Evolutionary conservation across 1,140 invertebrate genomes (phyloP).

Genomic region (Mesaphorura yosii): DNA sequence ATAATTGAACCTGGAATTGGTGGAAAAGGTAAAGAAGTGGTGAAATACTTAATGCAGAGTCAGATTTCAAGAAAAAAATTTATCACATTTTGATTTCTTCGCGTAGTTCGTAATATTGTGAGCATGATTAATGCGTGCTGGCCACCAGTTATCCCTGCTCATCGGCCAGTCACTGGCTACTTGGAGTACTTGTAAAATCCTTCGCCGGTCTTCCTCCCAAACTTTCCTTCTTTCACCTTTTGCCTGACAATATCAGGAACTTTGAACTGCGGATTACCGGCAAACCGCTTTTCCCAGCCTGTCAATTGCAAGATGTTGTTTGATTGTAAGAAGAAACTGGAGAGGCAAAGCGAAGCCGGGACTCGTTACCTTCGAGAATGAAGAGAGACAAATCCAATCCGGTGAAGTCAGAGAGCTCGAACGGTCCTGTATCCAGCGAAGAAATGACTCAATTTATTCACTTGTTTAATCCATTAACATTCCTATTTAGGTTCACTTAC

Average conservation of each 20-base stretch:
- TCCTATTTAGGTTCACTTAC: not conserved
- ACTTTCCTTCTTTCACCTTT: conserved; percentile 64
- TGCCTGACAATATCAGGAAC: conserved; percentile 54
- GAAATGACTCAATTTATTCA: not conserved
- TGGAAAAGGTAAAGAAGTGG: too few relatives aligned
- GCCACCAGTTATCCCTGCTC: too few relatives aligned
- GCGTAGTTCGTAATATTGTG: too few relatives aligned
- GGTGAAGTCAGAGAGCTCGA: conserved; percentile 67
- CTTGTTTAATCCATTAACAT: not conserved
- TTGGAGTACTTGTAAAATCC: conserved; percentile 66
- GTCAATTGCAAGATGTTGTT: too few relatives aligned
- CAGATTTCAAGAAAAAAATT: too few relatives aligned
- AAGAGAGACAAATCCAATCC: conserved; percentile 48
- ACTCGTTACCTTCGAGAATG: conserved; percentile 24
- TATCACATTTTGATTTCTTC: too few relatives aligned
- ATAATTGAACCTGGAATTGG: too few relatives aligned
- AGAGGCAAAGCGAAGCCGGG: not conserved
- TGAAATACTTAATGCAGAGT: too few relatives aligned
- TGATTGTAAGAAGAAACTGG: too few relatives aligned
- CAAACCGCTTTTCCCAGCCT: conserved; percentile 68
- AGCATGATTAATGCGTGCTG: too few relatives aligned
- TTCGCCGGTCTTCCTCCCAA: conserved; percentile 71
- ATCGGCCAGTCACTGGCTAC: too few relatives aligned
- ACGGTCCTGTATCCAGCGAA: too few relatives aligned
- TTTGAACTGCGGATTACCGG: conserved; percentile 61